Evolutionary conservation across 2,888 invertebrate genomes (phyloP), one percentile per base, ranked within the genome.

Genomic region (Herminia tarsipennalis): DNA sequence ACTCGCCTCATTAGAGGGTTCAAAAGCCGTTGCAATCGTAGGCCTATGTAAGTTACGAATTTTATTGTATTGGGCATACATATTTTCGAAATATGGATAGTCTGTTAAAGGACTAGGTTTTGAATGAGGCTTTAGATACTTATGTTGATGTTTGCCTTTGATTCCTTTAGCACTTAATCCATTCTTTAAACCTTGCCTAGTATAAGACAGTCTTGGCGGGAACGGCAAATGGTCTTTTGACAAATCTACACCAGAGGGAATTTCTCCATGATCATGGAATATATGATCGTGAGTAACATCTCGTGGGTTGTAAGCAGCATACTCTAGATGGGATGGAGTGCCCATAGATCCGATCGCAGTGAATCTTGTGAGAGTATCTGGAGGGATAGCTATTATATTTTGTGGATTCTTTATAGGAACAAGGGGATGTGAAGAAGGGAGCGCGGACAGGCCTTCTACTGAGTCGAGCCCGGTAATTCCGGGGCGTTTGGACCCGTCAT

Each of bases 281-380:
- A 88, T 79, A 51, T 92, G 92, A 54, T 92, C 92, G 66, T 92
- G 91, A 2, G 92, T 91, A n/a, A 89, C 91, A 43, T 92, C 92
- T 16, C 83, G 81, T 2, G 90, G 89, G 56, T 86, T 88, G 48
- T 91, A 92, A 12, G 83, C 74, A n/a, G 82, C 67, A 43, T 88
- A 92, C 65, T 90, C 89, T 50, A 88, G 70, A 51, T 87, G 84
- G 1, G 83, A 62, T 1, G 88, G 81, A 14, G 84, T 81, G 18
- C 83, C 86, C 61, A 86, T 70, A 1, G 86, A 76, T 12, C 85
- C 86, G 0, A 82, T 57, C 4, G 81, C 71, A 37, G 81, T 59
- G 42, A 82, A 69, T 27, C 79, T 73, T 36, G 76, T 56, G 9
- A 80, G 71, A 3, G 77, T 52, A n/a, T 81, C 78, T 5, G 82